phyloP scores from a whole-genome alignment of 1,140 invertebrate species.

The Drosophila willistoni region DNA sequence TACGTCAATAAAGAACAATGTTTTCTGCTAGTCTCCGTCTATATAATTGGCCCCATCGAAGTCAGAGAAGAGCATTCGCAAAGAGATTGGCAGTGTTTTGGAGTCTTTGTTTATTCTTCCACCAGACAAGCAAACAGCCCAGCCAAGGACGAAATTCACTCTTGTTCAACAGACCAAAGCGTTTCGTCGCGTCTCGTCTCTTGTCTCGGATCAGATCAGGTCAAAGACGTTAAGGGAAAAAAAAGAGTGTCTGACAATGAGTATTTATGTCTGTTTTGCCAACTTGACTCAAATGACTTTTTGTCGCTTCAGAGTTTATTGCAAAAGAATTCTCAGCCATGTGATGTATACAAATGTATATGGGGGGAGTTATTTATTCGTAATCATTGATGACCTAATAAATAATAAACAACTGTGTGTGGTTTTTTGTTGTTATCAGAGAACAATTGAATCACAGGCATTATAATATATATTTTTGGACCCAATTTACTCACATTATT shows the following conservation, averaged over 20 bases:
- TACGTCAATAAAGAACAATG: constrained; percentile 7
- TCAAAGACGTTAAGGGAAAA: not conserved
- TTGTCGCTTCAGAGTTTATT: constrained; percentile 16
- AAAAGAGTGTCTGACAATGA: not conserved
- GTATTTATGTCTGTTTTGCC: not conserved
- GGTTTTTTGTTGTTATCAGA: not conserved
- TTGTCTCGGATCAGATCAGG: no score
- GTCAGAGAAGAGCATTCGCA: not conserved
- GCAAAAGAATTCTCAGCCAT: not conserved
- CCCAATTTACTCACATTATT: not conserved
- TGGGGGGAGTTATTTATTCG: not conserved
- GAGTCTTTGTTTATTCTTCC: constrained; percentile 14
- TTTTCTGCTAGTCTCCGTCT: constrained; percentile 28
- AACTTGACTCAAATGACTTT: constrained; percentile 14
- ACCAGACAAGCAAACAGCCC: not conserved
- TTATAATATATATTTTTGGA: constrained; percentile 1
- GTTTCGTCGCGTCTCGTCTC: not conserved
- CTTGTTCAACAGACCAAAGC: constrained; percentile 14
- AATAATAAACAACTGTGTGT: not conserved
- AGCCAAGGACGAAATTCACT: constrained; percentile 7
- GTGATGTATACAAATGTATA: no score
- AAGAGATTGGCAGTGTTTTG: not conserved
- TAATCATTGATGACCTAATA: constrained; percentile 5
- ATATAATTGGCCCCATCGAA: constrained; percentile 12
- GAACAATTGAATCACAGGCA: not conserved